Evolutionary conservation across 2,888 invertebrate species (phyloP).

Genomic region (Lampropteryx suffumata): DNA sequence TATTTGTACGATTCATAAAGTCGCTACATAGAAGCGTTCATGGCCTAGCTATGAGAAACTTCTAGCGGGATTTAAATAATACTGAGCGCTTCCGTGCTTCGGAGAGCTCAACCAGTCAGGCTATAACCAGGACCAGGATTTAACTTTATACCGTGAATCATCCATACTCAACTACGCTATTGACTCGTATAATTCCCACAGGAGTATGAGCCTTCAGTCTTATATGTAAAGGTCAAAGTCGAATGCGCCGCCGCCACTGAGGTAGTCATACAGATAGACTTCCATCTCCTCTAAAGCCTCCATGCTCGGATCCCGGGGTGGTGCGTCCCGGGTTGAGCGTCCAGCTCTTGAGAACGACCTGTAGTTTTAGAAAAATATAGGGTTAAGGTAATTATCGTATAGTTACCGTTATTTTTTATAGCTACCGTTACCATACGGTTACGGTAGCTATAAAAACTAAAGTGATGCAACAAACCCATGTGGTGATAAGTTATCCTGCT

Average conservation of each 20-base stretch:
- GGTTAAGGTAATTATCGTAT: too few species aligned
- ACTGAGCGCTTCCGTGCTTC: too few species aligned
- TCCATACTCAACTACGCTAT: constrained; percentile 3
- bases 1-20: too few species aligned
- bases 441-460: too few species aligned
- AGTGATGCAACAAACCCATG: too few species aligned
- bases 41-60: too few species aligned
- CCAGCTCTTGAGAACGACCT: constrained; percentile 75
- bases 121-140: neutral
- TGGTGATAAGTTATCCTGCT: too few species aligned
- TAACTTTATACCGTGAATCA: neutral
- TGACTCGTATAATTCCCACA: constrained; percentile 9
- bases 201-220: constrained; percentile 27
- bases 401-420: too few species aligned
- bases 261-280: constrained; percentile 84
- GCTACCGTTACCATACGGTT: too few species aligned
- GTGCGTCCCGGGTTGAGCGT: constrained; percentile 67
- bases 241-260: constrained; percentile 82
- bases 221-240: constrained; percentile 80
- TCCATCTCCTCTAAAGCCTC: constrained; percentile 83
- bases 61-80: too few species aligned
- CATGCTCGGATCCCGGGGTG: constrained; percentile 64
- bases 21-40: too few species aligned
- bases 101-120: too few species aligned
- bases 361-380: neutral